These are phyloP conservation scores for Campaea margaritaria DNA, from an alignment of 2,888 invertebrate species.

Conservation along the genomic window DNA sequence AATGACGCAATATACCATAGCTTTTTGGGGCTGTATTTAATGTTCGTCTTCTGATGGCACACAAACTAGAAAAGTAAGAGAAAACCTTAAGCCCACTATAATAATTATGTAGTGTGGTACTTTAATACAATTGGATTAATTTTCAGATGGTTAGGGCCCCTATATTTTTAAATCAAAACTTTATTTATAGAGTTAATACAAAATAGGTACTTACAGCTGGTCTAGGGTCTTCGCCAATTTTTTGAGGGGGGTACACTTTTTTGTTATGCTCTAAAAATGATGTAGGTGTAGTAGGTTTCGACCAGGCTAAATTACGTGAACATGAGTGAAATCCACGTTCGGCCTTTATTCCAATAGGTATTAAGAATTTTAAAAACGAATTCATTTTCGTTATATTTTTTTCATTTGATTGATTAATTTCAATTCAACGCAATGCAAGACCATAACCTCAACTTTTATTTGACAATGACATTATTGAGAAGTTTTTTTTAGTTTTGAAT, in stretches of 20 bases:
- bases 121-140: no score
- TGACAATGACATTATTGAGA: no score
- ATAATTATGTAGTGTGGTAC: no score
- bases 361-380: conserved; percentile 39
- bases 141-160: background rate
- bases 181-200: background rate
- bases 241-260: conserved; percentile 92
- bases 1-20: conserved; percentile 96
- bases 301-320: conserved; percentile 64
- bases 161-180: background rate
- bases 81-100: no score
- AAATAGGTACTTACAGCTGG: conserved; percentile 89
- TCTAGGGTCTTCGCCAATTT: conserved; percentile 89
- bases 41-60: conserved; percentile 92
- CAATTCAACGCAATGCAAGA: no score
- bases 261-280: conserved; percentile 89
- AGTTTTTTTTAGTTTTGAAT: no score
- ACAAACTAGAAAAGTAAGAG: conserved; percentile 88
- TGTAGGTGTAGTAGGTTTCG: conserved; percentile 70
- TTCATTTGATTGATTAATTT: no score
- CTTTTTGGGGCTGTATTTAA: conserved; percentile 96
- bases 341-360: conserved; percentile 33
- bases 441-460: no score
- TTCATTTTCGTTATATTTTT: conserved; percentile 49
- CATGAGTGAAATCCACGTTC: conserved; percentile 61